Base-by-base conservation (phyloP, 2,113 vertebrate species). In the Fukomys damarensis region DNA sequence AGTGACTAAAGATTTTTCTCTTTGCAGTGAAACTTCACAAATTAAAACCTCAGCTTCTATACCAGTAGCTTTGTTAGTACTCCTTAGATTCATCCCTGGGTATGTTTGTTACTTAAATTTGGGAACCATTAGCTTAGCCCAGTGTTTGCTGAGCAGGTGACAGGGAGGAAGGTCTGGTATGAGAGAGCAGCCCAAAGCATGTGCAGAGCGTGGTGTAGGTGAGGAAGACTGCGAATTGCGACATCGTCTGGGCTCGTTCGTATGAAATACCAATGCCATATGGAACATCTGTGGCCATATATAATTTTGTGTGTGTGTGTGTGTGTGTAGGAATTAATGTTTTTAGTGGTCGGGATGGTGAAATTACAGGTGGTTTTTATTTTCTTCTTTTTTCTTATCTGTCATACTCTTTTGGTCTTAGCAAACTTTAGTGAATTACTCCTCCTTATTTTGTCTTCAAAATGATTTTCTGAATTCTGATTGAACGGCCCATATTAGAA, bases 331-430 rank as follows among this genome's bases (percentile, higher is more conserved):
- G n/a, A n/a, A n/a, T n/a, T 56, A 61, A 32, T 54, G 65, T 72
- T 92, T 72, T 32, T 35, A 63, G 72, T n/a, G 58, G 58, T n/a
- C 72, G 52, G 41, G 20, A 61, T 46, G 54, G 20, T n/a, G n/a
- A 24, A 10, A n/a, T 6, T 11, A 9, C 16, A 19, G 74, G 14
- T 77, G n/a, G 66, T 74, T n/a, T 70, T 74, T 61, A 43, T 77
- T 79, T 20, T 86, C 82, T 54, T 93, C 86, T 52, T 58, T 94
- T 96, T 88, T 93, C 74, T 74, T 30, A 91, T 32, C 66, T 30
- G 2, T 82, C 94, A 82, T 82, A 91, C 13, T 38, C 86, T 66
- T 61, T 91, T 83, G 66, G 70, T 89, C 56, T 82, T 38, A 52
- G 38, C 83, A 38, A 89, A 89, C 79, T 80, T 76, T 86, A 28